These are phyloP conservation scores for Aspidoscelis tigris DNA, from an alignment of 2,113 vertebrate genomes.

Conservation along the genomic window DNA sequence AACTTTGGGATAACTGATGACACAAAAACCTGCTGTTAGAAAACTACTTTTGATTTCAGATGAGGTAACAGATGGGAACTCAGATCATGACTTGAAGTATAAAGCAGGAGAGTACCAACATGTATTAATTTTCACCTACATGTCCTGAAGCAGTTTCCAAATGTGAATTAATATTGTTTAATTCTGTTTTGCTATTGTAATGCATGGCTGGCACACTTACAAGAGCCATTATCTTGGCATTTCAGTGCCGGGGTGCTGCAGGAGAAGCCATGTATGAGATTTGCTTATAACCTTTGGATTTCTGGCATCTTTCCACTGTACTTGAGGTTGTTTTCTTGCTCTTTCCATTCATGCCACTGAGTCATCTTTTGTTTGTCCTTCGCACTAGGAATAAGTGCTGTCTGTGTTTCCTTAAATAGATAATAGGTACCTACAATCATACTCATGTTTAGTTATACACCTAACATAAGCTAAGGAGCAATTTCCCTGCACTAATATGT, in stretches of 20 bases:
- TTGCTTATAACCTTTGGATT: conserved; percentile 5
- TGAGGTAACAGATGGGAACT: neutral
- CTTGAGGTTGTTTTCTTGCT: neutral
- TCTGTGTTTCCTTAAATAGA: neutral
- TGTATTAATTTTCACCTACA: neutral
- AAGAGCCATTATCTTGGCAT: neutral
- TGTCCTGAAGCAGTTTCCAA: neutral
- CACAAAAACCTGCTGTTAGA: neutral
- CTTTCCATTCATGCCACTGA: neutral
- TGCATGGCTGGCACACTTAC: neutral
- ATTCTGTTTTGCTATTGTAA: conserved; percentile 18
- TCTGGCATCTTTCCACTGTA: fast-evolving
- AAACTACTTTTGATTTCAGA: neutral
- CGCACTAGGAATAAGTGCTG: neutral
- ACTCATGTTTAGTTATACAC: neutral
- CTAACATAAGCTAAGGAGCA: neutral
- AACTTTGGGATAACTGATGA: neutral
- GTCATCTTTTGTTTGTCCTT: neutral
- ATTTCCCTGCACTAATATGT: neutral
- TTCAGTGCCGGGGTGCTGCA: neutral
- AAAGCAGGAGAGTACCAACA: neutral
- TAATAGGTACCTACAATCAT: neutral
- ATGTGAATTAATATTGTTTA: neutral
- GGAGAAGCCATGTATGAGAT: neutral
- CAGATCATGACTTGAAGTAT: neutral